phyloP scores from a whole-genome alignment of 2,888 invertebrate species.

The Coleophora flavipennella region DNA sequence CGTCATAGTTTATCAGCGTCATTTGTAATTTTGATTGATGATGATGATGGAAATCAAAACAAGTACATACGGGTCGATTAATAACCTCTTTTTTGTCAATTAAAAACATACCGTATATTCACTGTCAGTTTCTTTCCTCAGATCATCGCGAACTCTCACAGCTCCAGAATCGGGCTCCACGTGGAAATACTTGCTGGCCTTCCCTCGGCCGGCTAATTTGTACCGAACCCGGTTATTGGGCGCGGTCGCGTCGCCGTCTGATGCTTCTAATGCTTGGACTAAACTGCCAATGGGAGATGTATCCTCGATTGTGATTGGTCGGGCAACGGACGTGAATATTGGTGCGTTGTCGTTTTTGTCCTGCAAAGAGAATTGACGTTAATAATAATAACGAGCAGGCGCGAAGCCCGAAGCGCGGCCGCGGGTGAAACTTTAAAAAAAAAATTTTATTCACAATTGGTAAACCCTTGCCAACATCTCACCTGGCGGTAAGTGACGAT shows the following conservation, averaged over 20 bases:
- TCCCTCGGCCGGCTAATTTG: conserved; percentile 86
- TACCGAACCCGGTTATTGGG: conserved; percentile 87
- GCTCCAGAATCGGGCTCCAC: conserved; percentile 89
- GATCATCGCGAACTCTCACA: conserved; percentile 84
- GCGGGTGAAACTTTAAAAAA: too few relatives aligned
- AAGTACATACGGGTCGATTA: too few relatives aligned
- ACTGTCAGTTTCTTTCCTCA: conserved; percentile 87
- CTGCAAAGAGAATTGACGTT: conserved; percentile 37
- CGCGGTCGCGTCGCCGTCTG: conserved; percentile 87
- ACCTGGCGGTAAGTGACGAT: too few relatives aligned
- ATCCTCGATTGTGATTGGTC: conserved; percentile 88
- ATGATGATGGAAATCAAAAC: too few relatives aligned
- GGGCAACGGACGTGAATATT: conserved; percentile 86
- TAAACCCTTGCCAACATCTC: too few relatives aligned
- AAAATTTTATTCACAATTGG: too few relatives aligned
- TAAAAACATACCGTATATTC: conserved; percentile 82
- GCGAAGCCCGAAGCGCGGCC: too few relatives aligned
- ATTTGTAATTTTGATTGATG: too few relatives aligned
- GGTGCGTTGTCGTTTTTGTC: conserved; percentile 93
- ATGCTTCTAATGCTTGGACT: conserved; percentile 84
- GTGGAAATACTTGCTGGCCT: conserved; percentile 84
- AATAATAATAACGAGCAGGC: too few relatives aligned
- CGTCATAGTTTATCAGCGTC: too few relatives aligned
- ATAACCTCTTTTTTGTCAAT: too few relatives aligned
- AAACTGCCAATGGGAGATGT: conserved; percentile 86